These are phyloP conservation scores for Cheirogaleus major DNA, from an alignment of 2,797 vertebrate genomes.

Conservation along the genomic window DNA sequence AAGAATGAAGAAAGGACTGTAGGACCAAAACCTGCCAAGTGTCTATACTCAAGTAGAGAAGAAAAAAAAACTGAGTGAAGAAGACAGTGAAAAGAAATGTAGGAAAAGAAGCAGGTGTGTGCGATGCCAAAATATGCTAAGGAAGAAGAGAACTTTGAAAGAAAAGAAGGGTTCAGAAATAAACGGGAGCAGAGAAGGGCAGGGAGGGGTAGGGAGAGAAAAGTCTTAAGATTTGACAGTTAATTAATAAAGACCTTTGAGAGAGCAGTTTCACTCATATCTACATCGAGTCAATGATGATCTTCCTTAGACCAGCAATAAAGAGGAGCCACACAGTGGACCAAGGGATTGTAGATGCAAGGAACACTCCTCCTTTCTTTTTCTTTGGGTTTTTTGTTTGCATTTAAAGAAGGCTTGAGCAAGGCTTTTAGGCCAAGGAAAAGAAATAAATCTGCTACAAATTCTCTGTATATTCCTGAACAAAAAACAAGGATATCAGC, in stretches of 20 bases:
- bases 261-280: no score
- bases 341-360: not conserved
- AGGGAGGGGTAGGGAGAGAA: not conserved
- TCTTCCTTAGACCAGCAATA: not conserved
- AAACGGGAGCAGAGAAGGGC: not conserved
- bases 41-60: not conserved
- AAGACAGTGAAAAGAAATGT: not conserved
- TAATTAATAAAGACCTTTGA: not conserved
- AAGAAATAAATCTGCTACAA: not conserved
- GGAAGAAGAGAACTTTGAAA: not conserved
- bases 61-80: not conserved
- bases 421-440: not conserved
- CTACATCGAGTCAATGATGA: fast-evolving
- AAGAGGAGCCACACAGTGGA: not conserved
- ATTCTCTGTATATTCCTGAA: not conserved
- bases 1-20: not conserved
- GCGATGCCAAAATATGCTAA: not conserved
- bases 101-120: not conserved
- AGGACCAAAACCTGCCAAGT: not conserved
- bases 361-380: not conserved
- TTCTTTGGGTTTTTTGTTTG: not conserved
- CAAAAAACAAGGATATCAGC: not conserved
- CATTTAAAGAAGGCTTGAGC: not conserved
- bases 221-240: not conserved
- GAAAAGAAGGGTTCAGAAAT: not conserved